These are phyloP conservation scores for Stichopus horrens DNA, from an alignment of 53 echinoderm and acorn worm species.

Conservation along the genomic window DNA sequence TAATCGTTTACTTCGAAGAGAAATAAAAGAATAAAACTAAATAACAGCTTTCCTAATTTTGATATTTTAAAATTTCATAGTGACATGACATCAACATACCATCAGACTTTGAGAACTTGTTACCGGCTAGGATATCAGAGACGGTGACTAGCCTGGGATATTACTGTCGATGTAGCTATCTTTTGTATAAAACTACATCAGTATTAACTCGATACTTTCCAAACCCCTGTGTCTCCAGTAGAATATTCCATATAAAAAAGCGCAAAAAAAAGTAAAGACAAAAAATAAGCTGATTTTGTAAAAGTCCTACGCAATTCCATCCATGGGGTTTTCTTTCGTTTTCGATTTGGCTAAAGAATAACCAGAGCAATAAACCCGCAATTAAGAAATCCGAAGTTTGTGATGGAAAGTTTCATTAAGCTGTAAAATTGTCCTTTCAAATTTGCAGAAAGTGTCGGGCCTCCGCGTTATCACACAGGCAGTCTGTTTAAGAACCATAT, in stretches of 20 bases:
- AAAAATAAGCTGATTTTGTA: neutral
- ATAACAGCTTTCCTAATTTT: too few species aligned
- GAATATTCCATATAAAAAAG: neutral
- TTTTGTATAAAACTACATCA: too few species aligned
- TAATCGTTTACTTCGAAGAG: too few species aligned
- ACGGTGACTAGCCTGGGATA: too few species aligned
- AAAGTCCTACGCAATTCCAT: neutral
- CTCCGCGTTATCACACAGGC: conserved; percentile 5
- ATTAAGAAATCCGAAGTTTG: conserved; percentile 11
- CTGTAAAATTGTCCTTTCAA: conserved; percentile 28
- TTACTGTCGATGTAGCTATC: too few species aligned
- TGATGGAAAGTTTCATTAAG: conserved; percentile 15
- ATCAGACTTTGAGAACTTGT: too few species aligned
- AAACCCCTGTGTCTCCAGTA: neutral
- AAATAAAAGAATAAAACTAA: too few species aligned
- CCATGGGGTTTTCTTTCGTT: neutral
- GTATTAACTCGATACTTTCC: too few species aligned
- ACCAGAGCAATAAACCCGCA: neutral
- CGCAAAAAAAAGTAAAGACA: too few species aligned
- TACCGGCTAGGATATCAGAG: too few species aligned
- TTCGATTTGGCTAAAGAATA: neutral
- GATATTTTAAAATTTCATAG: too few species aligned
- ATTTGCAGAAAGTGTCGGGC: conserved; percentile 1
- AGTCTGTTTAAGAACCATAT: neutral
- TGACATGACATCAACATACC: too few species aligned